A percentile compares a stretch with the other conserved stretches of the same genome.
Conservation (phyloP, 2,888 invertebrate genomes). For the Dasysyrphus albostriatus region DNA sequence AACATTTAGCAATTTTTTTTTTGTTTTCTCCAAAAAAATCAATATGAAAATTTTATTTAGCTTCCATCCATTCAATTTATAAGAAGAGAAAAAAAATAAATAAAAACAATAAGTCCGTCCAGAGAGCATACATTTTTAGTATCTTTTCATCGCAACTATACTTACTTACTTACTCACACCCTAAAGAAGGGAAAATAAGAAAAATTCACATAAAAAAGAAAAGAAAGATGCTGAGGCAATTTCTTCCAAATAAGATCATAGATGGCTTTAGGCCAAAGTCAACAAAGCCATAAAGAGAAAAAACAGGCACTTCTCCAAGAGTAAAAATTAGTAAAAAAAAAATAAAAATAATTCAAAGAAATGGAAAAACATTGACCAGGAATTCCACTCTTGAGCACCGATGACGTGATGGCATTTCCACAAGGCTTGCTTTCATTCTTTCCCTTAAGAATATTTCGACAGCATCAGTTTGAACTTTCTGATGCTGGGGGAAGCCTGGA, state of each 20-base stretch:
- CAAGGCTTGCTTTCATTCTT: conserved; percentile 7
- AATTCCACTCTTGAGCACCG: conserved; percentile 39
- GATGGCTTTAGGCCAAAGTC: conserved; percentile 65
- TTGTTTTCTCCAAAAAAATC: conserved; percentile 36
- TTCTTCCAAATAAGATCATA: conserved; percentile 46
- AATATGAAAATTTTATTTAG: conserved; percentile 65
- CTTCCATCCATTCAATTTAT: conserved; percentile 49
- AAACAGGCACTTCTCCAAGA: background rate
- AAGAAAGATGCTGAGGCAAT: conserved; percentile 28
- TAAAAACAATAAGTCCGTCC: conserved; percentile 16
- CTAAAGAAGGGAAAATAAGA: background rate
- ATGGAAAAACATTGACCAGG: conserved; percentile 44
- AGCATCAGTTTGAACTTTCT: conserved; percentile 24
- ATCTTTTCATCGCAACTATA: conserved; percentile 32
- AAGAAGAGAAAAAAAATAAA: background rate
- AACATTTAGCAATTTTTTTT: conserved; percentile 16
- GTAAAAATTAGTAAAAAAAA: conserved; percentile 2
- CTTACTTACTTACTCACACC: conserved; percentile 12
- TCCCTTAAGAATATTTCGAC: background rate
- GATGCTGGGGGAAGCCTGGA: background rate
- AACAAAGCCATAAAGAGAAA: conserved; percentile 42
- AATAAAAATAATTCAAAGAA: background rate
- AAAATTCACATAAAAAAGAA: background rate
- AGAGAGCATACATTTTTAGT: conserved; percentile 41
- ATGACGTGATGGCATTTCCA: conserved; percentile 47